phyloP scores from a whole-genome alignment of 2,797 vertebrate species.

The Coendou prehensilis region DNA sequence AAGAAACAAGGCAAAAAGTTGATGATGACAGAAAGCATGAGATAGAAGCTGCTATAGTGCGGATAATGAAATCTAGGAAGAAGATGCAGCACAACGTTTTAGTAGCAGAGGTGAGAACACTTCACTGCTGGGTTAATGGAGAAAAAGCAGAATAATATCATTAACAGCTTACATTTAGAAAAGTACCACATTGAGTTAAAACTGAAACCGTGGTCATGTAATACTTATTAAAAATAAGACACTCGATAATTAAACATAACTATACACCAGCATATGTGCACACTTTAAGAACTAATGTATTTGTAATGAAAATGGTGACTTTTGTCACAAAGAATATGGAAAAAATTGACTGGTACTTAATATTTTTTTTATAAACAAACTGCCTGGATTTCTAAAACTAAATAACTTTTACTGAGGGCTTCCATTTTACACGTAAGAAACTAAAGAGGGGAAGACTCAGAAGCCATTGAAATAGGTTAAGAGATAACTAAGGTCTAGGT shows the following conservation, averaged over 20 bases:
- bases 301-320: neutral
- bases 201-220: neutral
- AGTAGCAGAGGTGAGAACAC: conserved; percentile 95
- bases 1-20: conserved; percentile 98
- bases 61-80: conserved; percentile 99
- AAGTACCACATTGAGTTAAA: neutral
- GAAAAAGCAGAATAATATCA: neutral
- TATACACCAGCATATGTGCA: neutral
- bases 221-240: neutral
- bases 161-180: neutral
- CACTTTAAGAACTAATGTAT: neutral
- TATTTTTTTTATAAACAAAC: conserved; percentile 14
- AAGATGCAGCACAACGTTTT: conserved; percentile 99
- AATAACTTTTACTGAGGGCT: neutral
- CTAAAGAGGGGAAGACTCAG: neutral
- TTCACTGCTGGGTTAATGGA: neutral
- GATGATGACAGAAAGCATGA: conserved; percentile 99
- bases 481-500: neutral
- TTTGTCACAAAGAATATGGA: neutral
- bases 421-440: neutral
- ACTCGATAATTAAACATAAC: neutral
- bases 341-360: neutral
- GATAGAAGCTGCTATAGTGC: conserved; percentile 99
- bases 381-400: conserved; percentile 1
- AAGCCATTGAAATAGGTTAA: neutral